Percentiles rank a stretch among this genome's conserved stretches.
Evolutionary conservation across 1,140 invertebrate species (phyloP).

Genomic region (Trigoniulus corallinus): DNA sequence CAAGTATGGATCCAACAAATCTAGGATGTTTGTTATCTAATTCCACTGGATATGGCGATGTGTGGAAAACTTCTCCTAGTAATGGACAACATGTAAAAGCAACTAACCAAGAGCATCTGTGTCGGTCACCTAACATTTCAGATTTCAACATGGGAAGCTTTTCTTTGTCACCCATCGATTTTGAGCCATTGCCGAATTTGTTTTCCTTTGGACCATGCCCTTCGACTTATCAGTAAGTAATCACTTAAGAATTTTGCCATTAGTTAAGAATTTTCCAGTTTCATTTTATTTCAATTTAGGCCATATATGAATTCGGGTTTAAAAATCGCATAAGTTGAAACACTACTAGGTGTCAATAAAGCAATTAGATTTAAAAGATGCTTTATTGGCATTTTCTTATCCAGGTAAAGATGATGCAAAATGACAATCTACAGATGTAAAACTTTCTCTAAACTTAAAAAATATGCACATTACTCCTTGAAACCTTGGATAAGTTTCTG

Average conservation of each 20-base stretch:
- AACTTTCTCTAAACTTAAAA: background rate
- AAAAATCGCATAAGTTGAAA: background rate
- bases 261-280: background rate
- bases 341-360: background rate
- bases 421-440: too few relatives aligned
- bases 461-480: background rate
- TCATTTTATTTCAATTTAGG: background rate
- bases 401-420: too few relatives aligned
- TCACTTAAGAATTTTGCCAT: background rate
- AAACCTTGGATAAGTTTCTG: background rate
- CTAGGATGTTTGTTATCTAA: too few relatives aligned
- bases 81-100: too few relatives aligned
- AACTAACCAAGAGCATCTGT: too few relatives aligned
- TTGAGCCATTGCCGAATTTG: conserved; percentile 8
- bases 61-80: too few relatives aligned
- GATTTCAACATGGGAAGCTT: background rate
- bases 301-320: background rate
- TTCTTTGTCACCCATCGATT: conserved; percentile 8
- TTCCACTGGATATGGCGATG: too few relatives aligned
- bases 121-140: background rate
- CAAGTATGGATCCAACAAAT: too few relatives aligned
- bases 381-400: too few relatives aligned
- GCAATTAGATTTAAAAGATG: background rate
- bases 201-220: conserved; percentile 5
- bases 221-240: conserved; percentile 9